phyloP scores from a whole-genome alignment of 1,140 invertebrate genomes.

The Mizuhopecten yessoensis region DNA sequence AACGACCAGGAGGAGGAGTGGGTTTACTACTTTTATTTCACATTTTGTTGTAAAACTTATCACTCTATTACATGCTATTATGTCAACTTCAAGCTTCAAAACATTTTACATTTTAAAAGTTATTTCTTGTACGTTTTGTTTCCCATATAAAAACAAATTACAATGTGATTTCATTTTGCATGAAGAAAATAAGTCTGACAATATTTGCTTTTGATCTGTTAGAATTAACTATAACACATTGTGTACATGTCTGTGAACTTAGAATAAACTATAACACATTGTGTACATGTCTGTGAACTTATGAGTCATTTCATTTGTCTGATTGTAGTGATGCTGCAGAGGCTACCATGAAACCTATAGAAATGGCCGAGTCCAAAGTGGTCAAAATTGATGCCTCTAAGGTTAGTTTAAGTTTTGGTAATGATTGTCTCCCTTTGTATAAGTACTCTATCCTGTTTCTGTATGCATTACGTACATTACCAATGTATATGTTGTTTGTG shows the following conservation, averaged over 20 bases:
- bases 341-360: constrained; percentile 68
- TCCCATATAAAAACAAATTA: no score
- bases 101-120: neutral
- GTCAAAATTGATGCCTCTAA: constrained; percentile 82
- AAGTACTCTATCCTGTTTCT: neutral
- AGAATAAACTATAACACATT: no score
- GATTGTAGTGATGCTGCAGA: constrained; percentile 66
- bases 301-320: no score
- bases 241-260: no score
- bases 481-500: constrained; percentile 37
- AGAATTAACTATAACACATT: no score
- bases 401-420: constrained; percentile 60
- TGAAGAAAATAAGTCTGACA: no score
- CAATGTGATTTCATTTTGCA: no score
- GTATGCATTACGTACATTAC: no score
- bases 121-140: neutral
- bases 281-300: no score
- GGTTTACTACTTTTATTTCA: constrained; percentile 56
- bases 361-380: constrained; percentile 74
- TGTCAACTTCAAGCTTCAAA: neutral
- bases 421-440: constrained; percentile 4
- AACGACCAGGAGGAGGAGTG: constrained; percentile 82
- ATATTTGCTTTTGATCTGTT: no score
- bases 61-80: neutral
- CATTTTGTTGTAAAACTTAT: neutral